These are phyloP conservation scores for Dolichotis patagonum DNA, from an alignment of 2,113 vertebrate genomes.

Conservation along the genomic window DNA sequence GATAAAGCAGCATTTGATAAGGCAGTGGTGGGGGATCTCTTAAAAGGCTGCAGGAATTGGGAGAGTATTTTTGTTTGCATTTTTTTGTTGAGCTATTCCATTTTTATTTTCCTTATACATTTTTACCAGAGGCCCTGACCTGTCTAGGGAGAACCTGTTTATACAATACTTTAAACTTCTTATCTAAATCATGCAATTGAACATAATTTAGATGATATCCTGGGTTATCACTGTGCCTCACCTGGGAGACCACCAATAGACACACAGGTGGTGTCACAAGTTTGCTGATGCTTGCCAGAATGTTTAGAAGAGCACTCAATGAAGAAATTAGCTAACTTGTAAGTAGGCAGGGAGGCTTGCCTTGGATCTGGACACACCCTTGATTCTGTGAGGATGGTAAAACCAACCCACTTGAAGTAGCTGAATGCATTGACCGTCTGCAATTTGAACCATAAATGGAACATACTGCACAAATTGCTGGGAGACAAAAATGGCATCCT, in stretches of 20 bases:
- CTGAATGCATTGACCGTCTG: background rate
- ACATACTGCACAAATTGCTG: rapidly evolving
- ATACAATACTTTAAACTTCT: background rate
- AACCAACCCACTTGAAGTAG: background rate
- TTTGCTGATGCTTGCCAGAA: background rate
- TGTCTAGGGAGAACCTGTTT: background rate
- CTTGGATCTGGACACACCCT: background rate
- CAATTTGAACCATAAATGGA: background rate
- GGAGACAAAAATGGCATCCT: background rate
- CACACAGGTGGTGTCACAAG: rapidly evolving
- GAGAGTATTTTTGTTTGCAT: no score
- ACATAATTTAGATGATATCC: background rate
- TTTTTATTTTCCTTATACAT: background rate
- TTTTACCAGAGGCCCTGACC: background rate
- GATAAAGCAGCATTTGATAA: background rate
- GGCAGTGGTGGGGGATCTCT: rapidly evolving
- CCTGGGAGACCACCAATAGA: background rate
- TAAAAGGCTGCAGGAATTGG: background rate
- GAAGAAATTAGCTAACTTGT: background rate
- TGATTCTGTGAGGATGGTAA: background rate
- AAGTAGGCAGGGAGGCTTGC: background rate
- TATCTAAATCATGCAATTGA: background rate
- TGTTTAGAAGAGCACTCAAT: background rate
- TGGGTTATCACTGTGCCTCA: background rate
- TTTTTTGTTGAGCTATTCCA: background rate